phyloP scores from a whole-genome alignment of 2,797 vertebrate genomes.

The Malurus leucopterus region DNA sequence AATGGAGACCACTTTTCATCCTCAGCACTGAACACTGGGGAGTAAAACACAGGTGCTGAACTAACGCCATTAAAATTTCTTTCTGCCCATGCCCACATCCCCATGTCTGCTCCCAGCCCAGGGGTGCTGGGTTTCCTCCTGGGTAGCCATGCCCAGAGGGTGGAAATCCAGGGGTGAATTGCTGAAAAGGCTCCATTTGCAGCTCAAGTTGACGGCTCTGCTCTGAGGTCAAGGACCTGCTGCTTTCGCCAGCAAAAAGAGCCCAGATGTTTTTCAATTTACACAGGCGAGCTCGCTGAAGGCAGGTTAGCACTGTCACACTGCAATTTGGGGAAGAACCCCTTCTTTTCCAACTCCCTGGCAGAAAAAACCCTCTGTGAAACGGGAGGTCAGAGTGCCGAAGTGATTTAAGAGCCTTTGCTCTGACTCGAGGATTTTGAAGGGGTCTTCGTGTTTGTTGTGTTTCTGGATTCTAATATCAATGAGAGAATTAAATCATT shows the following conservation, averaged over 20 bases:
- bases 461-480: constrained; percentile 73
- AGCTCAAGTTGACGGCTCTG: constrained; percentile 45
- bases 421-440: constrained; percentile 61
- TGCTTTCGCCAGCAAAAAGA: constrained; percentile 64
- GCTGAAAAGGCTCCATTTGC: constrained; percentile 14
- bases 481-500: constrained; percentile 80
- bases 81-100: not conserved
- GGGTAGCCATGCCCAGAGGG: not conserved
- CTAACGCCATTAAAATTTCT: not conserved
- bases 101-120: not conserved
- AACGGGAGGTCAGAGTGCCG: constrained; percentile 45
- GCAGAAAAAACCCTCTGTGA: constrained; percentile 41
- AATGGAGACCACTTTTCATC: not conserved
- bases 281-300: constrained; percentile 51
- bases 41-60: not conserved
- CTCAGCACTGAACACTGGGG: not conserved
- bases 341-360: constrained; percentile 34
- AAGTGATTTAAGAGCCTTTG: constrained; percentile 64
- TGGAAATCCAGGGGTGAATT: constrained; percentile 42
- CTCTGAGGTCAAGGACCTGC: constrained; percentile 64
- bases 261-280: constrained; percentile 74
- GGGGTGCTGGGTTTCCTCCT: not conserved
- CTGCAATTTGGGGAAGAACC: constrained; percentile 34
- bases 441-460: constrained; percentile 67
- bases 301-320: constrained; percentile 59